Conservation (phyloP, 2,113 vertebrate genomes). For the Origma solitaria region DNA sequence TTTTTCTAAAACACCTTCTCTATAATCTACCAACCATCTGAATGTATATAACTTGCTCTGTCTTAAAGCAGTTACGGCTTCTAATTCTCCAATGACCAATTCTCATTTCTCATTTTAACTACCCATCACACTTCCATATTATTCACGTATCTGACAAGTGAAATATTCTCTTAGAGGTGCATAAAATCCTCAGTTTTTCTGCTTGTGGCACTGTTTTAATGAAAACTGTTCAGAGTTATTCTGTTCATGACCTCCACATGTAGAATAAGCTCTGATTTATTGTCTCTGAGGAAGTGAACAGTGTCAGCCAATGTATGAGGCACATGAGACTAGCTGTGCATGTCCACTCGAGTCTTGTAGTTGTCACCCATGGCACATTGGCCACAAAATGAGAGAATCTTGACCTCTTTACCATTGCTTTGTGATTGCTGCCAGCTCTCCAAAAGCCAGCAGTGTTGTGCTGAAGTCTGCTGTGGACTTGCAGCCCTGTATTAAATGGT, state of each 20-base stretch:
- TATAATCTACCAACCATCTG: not conserved
- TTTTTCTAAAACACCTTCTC: not conserved
- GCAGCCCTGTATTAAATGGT: not conserved
- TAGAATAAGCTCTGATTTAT: not conserved
- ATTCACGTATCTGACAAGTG: not conserved
- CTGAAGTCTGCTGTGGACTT: not conserved
- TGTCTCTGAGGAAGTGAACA: not conserved
- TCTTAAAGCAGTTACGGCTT: not conserved
- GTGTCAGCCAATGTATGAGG: not conserved
- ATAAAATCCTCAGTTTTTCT: not conserved
- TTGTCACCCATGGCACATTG: not conserved
- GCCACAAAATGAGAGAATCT: not conserved
- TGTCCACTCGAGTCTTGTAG: not conserved
- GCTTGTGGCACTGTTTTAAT: not conserved
- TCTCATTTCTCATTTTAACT: not conserved
- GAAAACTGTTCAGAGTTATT: not conserved
- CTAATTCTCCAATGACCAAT: not conserved
- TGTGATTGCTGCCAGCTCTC: not conserved
- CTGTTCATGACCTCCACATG: not conserved
- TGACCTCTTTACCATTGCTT: not conserved
- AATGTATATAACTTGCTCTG: not conserved
- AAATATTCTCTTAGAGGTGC: not conserved
- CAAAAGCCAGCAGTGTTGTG: not conserved
- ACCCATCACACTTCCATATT: not conserved
- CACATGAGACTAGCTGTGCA: not conserved